These are phyloP conservation scores for Agrilus cyanescens DNA, from an alignment of 2,888 invertebrate genomes.

Conservation along the genomic window DNA sequence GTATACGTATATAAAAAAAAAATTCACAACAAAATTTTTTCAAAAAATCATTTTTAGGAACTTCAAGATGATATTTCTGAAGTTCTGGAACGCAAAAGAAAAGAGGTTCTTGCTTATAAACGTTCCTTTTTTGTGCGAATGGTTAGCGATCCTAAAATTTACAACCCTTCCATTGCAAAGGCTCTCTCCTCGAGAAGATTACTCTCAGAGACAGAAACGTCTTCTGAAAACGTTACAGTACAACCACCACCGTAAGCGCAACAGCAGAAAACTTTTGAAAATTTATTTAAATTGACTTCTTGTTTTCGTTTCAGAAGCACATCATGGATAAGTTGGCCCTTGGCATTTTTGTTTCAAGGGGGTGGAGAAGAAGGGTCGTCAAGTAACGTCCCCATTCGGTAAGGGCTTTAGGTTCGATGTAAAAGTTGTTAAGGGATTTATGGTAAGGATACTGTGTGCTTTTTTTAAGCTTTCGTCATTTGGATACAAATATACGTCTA, in stretches of 20 bases:
- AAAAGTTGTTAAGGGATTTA: background rate
- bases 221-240: slow-evolving; percentile 34
- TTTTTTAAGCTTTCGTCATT: slow-evolving; percentile 63
- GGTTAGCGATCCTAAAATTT: slow-evolving; percentile 95
- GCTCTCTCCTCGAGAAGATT: slow-evolving; percentile 52
- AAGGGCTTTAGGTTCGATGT: slow-evolving; percentile 17
- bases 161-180: slow-evolving; percentile 82
- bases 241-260: slow-evolving; percentile 34
- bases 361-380: slow-evolving; percentile 51
- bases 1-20: slow-evolving; percentile 30
- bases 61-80: slow-evolving; percentile 62
- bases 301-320: slow-evolving; percentile 45
- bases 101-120: slow-evolving; percentile 77
- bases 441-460: background rate
- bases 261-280: background rate
- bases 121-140: slow-evolving; percentile 94
- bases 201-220: slow-evolving; percentile 39
- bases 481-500: slow-evolving; percentile 74
- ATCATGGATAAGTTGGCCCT: slow-evolving; percentile 89
- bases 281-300: slow-evolving; percentile 2
- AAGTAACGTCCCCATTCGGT: slow-evolving; percentile 72
- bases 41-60: no score
- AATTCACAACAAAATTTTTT: no score
- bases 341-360: slow-evolving; percentile 78
- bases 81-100: slow-evolving; percentile 59